Conservation (phyloP, 2,888 invertebrate species). For the Exocentrus adspersus region DNA sequence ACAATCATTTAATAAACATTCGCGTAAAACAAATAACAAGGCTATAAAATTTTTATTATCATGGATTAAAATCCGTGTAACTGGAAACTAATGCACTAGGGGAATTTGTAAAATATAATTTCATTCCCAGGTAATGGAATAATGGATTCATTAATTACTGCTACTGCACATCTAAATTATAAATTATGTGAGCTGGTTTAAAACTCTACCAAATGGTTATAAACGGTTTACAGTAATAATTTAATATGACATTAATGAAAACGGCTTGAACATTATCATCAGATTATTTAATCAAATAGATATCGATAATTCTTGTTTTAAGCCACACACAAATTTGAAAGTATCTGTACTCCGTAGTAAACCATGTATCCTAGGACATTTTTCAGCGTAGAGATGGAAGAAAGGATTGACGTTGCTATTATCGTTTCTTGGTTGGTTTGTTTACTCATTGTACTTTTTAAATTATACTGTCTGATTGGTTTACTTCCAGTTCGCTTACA, state of each 20-base stretch:
- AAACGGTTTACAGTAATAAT: conserved; percentile 17
- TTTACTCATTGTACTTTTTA: too few species aligned
- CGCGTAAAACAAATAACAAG: too few species aligned
- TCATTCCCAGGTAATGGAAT: conserved; percentile 14
- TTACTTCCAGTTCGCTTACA: too few species aligned
- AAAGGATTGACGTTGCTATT: too few species aligned
- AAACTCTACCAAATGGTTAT: conserved; percentile 16
- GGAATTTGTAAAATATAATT: conserved; percentile 12
- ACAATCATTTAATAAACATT: too few species aligned
- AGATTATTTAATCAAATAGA: conserved; percentile 12
- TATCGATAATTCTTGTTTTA: conserved; percentile 5
- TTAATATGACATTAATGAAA: conserved; percentile 25
- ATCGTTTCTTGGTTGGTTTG: too few species aligned
- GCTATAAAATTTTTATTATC: background rate
- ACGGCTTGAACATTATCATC: conserved; percentile 16
- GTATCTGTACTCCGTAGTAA: too few species aligned
- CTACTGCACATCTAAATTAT: conserved; percentile 13
- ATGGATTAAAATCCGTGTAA: background rate
- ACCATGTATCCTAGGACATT: too few species aligned
- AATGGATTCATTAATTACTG: conserved; percentile 16
- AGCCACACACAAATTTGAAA: background rate
- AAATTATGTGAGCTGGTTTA: conserved; percentile 11
- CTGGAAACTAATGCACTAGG: conserved; percentile 10
- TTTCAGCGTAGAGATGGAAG: too few species aligned
- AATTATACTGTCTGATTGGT: too few species aligned